Conservation (phyloP, 1,140 invertebrate genomes). For the Halesus radiatus region DNA sequence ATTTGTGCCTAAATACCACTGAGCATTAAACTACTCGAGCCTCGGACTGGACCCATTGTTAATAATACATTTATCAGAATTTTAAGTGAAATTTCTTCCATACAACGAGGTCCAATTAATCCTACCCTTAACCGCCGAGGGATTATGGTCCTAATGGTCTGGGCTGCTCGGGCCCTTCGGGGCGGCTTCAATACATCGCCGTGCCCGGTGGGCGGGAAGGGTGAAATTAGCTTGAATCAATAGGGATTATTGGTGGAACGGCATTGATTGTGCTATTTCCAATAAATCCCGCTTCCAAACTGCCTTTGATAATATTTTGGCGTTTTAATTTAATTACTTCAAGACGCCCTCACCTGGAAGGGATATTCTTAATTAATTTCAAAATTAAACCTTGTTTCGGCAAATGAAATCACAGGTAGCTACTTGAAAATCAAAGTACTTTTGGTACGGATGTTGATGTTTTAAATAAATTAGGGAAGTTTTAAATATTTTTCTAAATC, state of each 20-base stretch:
- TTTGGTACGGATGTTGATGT: too few relatives aligned
- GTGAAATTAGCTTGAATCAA: constrained; percentile 16
- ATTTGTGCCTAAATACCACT: too few relatives aligned
- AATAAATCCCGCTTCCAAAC: not conserved
- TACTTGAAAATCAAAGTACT: too few relatives aligned
- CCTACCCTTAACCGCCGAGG: not conserved
- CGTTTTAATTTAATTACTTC: not conserved
- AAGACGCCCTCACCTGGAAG: not conserved
- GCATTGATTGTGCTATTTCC: not conserved
- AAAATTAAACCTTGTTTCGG: too few relatives aligned
- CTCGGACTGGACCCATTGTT: too few relatives aligned
- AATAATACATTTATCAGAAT: too few relatives aligned
- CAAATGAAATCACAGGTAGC: too few relatives aligned
- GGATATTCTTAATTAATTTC: too few relatives aligned
- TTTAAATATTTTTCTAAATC: too few relatives aligned
- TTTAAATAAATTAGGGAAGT: too few relatives aligned
- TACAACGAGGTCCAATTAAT: not conserved
- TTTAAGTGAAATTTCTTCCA: too few relatives aligned
- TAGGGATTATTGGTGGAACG: not conserved
- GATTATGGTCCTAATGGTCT: not conserved
- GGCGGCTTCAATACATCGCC: not conserved
- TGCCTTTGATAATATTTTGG: not conserved
- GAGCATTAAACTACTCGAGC: too few relatives aligned
- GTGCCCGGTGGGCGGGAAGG: not conserved
- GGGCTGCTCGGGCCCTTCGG: not conserved